phyloP scores from a whole-genome alignment of 2,888 invertebrate genomes.

The Pristionchus entomophagus region DNA sequence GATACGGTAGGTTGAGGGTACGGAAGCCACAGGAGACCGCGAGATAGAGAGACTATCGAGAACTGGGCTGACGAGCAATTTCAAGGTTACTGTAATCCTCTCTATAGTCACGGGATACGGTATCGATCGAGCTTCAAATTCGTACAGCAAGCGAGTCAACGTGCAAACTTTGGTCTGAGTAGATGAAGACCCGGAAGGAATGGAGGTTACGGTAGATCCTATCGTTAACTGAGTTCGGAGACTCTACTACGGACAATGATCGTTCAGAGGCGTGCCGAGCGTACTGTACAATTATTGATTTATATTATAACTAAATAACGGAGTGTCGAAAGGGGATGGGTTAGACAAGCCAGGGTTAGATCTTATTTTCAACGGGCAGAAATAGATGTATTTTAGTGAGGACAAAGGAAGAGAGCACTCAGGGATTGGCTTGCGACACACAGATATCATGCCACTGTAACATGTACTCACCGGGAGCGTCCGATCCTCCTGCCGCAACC shows the following conservation, averaged over 20 bases:
- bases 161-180: not conserved
- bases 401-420: not conserved
- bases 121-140: not conserved
- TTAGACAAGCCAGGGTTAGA: too few relatives aligned
- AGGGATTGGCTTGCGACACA: not conserved
- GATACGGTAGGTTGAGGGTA: not conserved
- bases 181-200: not conserved
- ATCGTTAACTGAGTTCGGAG: not conserved
- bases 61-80: not conserved
- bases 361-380: not conserved
- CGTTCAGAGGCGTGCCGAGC: not conserved
- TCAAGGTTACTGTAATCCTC: slow-evolving; percentile 18
- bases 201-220: not conserved
- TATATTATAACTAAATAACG: too few relatives aligned
- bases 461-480: slow-evolving; percentile 41
- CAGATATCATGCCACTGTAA: not conserved
- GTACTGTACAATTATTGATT: not conserved
- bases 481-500: slow-evolving; percentile 49
- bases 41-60: not conserved
- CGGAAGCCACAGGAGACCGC: not conserved
- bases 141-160: not conserved
- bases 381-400: too few relatives aligned
- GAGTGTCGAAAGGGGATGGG: too few relatives aligned
- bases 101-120: not conserved
- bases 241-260: not conserved